Base-by-base conservation (phyloP, 2,797 vertebrate species). In the Xiphophorus birchmanni region DNA sequence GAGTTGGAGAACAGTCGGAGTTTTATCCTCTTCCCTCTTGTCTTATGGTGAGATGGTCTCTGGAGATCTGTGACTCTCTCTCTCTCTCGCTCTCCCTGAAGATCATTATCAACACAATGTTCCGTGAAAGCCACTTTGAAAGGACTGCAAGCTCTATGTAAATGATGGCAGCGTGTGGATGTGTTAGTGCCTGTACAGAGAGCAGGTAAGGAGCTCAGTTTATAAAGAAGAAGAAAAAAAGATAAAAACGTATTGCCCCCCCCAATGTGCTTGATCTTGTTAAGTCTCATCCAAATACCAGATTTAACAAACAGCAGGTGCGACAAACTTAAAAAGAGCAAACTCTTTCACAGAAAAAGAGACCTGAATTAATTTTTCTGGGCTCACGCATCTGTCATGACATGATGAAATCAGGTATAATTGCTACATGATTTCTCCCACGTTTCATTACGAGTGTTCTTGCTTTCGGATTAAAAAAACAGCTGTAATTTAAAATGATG, bases 21-120 rank as follows among this genome's bases (percentile, higher is more conserved):
- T 94, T 93, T 94, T 94, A 94, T 93, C 92, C 92, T 94, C 94
- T 95, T 93, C 92, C 89, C 90, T 87, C 92, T 94, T 94, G 93
- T 95, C 94, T 93, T 94, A 90, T 90, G 93, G 90, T 90, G 94
- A 93, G 94, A 94, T 95, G 92, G 93, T 95, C 94, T 94, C 94
- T 93, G 92, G 94, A 95, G 94, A 95, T 95, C 94, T 92, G 89
- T 90, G 91, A 90, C 82, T 91, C 89, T 91, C 91, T 90, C 82
- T 91, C 86, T 91, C 91, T 91, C 82, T 91, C 88, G 90, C 86
- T 91, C 90, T 92, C 92, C 94, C 92, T 92, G 78, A 75, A 93
- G 95, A 95, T 95, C 93, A 93, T 94, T 94, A 94, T 95, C 94
- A 94, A 91, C 92, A 94, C 93, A 94, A 95, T 95, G 94, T 95